Evolutionary conservation across 2,113 vertebrate genomes (phyloP).

Genomic region (pig (Sus scrofa)): T2T-Sscrofa CM000824.6:100990501-100991000

Average conservation of each 20-base stretch:
- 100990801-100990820: background rate
- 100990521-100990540: background rate
- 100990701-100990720: background rate
- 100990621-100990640: background rate
- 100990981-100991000: background rate
- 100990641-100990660: background rate
- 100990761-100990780: background rate
- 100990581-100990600: background rate
- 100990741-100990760: background rate
- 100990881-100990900: background rate
- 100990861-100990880: background rate
- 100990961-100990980: background rate
- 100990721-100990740: background rate
- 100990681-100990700: background rate
- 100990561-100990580: background rate
- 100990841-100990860: background rate
- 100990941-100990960: background rate
- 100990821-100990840: background rate
- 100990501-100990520: too few species aligned
- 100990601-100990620: background rate
- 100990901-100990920: background rate
- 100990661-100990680: background rate
- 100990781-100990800: background rate
- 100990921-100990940: background rate
- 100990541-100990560: background rate